Base-by-base conservation (phyloP, 2,113 vertebrate genomes). In the Gymnarchus niloticus region DNA sequence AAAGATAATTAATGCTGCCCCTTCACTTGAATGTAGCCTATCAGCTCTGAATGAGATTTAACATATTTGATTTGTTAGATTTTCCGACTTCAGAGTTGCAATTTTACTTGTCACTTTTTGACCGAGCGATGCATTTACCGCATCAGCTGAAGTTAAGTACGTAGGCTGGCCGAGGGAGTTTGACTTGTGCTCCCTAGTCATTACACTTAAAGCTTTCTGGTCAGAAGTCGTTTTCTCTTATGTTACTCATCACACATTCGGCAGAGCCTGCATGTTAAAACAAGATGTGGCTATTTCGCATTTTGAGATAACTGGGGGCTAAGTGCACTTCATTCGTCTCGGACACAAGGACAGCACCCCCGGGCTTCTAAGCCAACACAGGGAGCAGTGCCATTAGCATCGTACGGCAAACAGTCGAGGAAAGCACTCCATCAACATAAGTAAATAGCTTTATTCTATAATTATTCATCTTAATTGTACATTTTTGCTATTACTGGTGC, bases 391-490 rank as follows among this genome's bases (percentile, higher is more conserved):
- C 80, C 51, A 82, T 82, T 82, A 82, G 7, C 49, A 56, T 54
- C 17, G 19, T 7, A 54, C 51, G 54, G 51, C 37, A 56, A 82
- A 82, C 51, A 25, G 49, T 54, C 25, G 12, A 33, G 51, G 51
- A 82, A 56, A 82, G 51, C 80, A 17, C 14, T 82, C 44, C 76
- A 48, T 78, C 65, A 48, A 78, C 51, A 56, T 82, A 82, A 82
- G 21, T 51, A 56, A 56, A 25, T 37, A 33, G 12, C 80, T 52
- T 41, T 25, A 54, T 54, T 82, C 33, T 54, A 54, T 54, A 54
- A 82, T 82, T 54, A n/a, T 82, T 82, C 51, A 82, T 54, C 80
- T 82, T 82, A 82, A 82, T 82, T 33, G 80, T 56, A 82, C 80
- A 82, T 82, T 82, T 82, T 49, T 28, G 51, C 80, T 82, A 48